A percentile compares a stretch with the other conserved stretches of the same genome.
These are phyloP conservation scores for Crematogaster levior DNA, from an alignment of 2,888 invertebrate species.

Conservation along the genomic window DNA sequence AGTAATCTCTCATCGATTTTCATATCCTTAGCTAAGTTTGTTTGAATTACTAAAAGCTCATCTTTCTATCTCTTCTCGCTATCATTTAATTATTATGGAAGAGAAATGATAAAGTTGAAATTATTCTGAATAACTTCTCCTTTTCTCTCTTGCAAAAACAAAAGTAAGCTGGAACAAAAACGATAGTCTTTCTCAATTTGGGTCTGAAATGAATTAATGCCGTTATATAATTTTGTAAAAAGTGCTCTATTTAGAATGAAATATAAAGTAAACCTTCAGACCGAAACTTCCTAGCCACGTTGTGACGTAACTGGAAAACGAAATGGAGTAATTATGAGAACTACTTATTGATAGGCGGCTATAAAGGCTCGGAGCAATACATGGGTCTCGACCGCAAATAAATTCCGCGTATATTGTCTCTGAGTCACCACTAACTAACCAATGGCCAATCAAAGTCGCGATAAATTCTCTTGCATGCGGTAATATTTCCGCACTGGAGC, in stretches of 20 bases:
- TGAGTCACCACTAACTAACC: slow-evolving; percentile 38
- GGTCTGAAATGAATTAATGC: neutral
- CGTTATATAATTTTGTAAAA: neutral
- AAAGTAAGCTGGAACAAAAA: neutral
- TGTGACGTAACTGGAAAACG: neutral
- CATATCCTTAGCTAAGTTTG: neutral
- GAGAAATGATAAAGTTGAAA: neutral
- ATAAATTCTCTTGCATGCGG: slow-evolving; percentile 38
- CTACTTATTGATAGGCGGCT: slow-evolving; percentile 5
- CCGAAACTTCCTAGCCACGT: neutral
- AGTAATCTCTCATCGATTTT: neutral
- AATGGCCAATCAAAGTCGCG: slow-evolving; percentile 45
- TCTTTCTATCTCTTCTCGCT: neutral
- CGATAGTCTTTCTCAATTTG: neutral
- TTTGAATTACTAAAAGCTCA: neutral
- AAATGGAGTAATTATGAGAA: slow-evolving; percentile 10
- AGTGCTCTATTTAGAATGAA: neutral
- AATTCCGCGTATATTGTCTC: slow-evolving; percentile 36
- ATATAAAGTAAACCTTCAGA: neutral
- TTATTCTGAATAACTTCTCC: neutral
- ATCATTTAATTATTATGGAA: neutral
- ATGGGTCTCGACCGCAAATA: slow-evolving; percentile 35
- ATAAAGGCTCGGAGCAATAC: neutral
- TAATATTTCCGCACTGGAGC: slow-evolving; percentile 26
- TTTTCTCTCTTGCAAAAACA: neutral